These are phyloP conservation scores for Helarctos malayanus DNA, from an alignment of 2,797 vertebrate genomes.

Conservation along the genomic window DNA sequence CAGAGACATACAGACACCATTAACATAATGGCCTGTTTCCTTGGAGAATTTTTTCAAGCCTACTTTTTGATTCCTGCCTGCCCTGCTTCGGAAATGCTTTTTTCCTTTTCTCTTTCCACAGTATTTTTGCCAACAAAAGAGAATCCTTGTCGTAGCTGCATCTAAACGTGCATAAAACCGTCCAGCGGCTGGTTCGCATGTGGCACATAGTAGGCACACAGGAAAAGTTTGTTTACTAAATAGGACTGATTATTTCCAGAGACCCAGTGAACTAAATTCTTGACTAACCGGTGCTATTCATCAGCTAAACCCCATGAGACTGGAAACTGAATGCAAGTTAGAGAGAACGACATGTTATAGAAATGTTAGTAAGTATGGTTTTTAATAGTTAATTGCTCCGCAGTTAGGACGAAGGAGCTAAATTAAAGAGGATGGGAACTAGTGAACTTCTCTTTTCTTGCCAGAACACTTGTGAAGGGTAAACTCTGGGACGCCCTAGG, in stretches of 20 bases:
- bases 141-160: background rate
- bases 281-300: background rate
- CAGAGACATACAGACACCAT: slow-evolving; percentile 4
- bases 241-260: background rate
- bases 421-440: background rate
- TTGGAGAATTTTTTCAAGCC: slow-evolving; percentile 68
- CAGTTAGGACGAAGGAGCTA: background rate
- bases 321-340: background rate
- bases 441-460: slow-evolving; percentile 21
- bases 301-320: background rate
- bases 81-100: slow-evolving; percentile 37
- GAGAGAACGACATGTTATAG: background rate
- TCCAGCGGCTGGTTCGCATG: background rate
- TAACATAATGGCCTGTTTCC: slow-evolving; percentile 70
- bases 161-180: background rate
- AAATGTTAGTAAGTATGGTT: slow-evolving; percentile 7
- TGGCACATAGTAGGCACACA: slow-evolving; percentile 35
- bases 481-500: background rate
- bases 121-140: slow-evolving; percentile 57
- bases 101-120: background rate
- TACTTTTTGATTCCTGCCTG: slow-evolving; percentile 48
- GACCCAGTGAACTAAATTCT: background rate
- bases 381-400: slow-evolving; percentile 1
- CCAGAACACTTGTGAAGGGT: background rate
- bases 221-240: background rate